Evolutionary conservation across 2,888 invertebrate genomes (phyloP).

Genomic region (Eumacrocentrus americanus): DNA sequence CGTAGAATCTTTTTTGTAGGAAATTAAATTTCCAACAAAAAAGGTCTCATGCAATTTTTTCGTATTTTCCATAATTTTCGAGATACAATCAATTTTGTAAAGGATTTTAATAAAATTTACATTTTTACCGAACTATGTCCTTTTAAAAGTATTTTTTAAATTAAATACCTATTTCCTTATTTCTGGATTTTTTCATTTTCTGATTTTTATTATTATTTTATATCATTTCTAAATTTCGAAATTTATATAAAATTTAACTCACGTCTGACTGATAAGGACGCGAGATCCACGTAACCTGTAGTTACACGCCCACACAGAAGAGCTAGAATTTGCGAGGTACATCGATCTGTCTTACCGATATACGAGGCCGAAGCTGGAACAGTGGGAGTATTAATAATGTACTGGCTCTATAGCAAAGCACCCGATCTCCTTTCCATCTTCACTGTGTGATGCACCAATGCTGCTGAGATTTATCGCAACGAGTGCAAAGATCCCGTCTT

Average conservation of each 20-base stretch:
- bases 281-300: slow-evolving; percentile 17
- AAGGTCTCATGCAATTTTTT: too few species aligned
- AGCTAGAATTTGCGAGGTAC: slow-evolving; percentile 18
- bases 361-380: not conserved
- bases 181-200: too few species aligned
- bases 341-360: slow-evolving; percentile 7
- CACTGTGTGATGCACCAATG: slow-evolving; percentile 3
- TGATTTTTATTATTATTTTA: not conserved
- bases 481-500: slow-evolving; percentile 7
- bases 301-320: slow-evolving; percentile 18
- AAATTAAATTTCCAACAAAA: too few species aligned
- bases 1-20: too few species aligned
- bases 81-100: too few species aligned
- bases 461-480: slow-evolving; percentile 8
- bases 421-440: slow-evolving; percentile 1
- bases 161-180: too few species aligned
- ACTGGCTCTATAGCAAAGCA: not conserved
- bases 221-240: not conserved
- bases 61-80: too few species aligned
- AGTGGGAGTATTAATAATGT: slow-evolving; percentile 10
- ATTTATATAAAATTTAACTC: not conserved
- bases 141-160: too few species aligned
- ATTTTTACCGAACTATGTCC: too few species aligned
- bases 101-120: too few species aligned
- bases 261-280: not conserved